A percentile compares a stretch with the other conserved stretches of the same genome.
These are phyloP conservation scores for Grus americana DNA, from an alignment of 2,113 vertebrate species.

Conservation along the genomic window DNA sequence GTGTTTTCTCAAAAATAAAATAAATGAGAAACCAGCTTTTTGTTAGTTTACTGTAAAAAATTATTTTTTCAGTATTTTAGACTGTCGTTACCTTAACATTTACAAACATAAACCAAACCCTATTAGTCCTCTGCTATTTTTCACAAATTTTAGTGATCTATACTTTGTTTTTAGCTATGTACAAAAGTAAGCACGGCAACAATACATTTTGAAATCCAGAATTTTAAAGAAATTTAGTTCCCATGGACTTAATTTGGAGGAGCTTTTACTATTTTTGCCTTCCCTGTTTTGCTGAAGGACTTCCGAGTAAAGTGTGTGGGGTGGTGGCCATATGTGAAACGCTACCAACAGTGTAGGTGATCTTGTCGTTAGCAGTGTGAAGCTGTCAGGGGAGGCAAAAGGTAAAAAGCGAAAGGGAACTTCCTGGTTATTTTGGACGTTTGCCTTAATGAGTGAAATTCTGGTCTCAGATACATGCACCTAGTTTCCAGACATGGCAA, in stretches of 20 bases:
- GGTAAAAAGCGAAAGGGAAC: not conserved
- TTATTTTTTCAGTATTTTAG: not conserved
- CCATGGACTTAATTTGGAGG: not conserved
- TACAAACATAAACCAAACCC: no score
- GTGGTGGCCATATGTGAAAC: rapidly evolving
- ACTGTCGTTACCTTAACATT: not conserved
- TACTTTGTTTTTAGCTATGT: not conserved
- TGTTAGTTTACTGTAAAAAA: not conserved
- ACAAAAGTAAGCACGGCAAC: not conserved
- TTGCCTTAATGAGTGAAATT: not conserved
- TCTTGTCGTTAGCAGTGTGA: not conserved
- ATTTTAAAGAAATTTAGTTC: not conserved
- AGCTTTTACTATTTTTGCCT: not conserved
- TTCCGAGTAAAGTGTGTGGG: not conserved
- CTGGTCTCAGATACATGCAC: not conserved
- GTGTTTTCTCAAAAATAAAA: not conserved
- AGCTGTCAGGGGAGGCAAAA: not conserved
- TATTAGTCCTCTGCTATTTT: not conserved
- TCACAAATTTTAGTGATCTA: not conserved
- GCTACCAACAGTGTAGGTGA: not conserved
- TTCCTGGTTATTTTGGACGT: not conserved
- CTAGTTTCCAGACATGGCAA: not conserved
- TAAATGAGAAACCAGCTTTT: not conserved
- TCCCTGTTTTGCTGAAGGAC: not conserved
- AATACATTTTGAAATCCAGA: not conserved